Evolutionary conservation across 2,797 vertebrate species (phyloP).

Genomic region (Alca torda): DNA sequence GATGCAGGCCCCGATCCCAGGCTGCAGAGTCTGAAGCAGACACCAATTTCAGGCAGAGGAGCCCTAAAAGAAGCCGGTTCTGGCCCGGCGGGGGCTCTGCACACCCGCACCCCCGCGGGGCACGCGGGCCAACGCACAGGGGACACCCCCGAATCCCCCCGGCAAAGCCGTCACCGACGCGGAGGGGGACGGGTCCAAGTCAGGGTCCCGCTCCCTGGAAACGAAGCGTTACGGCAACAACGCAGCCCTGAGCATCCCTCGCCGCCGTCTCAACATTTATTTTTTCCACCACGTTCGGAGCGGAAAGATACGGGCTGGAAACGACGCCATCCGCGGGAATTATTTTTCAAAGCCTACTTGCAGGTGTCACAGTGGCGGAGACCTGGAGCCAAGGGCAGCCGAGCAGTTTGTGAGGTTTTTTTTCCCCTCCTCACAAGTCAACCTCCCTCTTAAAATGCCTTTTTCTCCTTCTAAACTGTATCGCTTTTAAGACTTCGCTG

Average conservation of each 20-base stretch:
- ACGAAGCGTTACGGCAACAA: accelerated
- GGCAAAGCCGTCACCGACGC: background rate
- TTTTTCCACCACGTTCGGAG: accelerated
- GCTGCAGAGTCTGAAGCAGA: background rate
- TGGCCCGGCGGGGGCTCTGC: background rate
- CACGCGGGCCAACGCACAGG: background rate
- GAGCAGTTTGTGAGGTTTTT: background rate
- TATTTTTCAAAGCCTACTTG: background rate
- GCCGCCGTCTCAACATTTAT: accelerated
- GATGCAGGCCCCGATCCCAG: background rate
- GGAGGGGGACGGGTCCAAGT: background rate
- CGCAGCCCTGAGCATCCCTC: background rate
- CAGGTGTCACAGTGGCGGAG: background rate
- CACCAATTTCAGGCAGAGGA: accelerated
- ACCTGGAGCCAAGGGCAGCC: accelerated
- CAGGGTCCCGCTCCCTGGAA: background rate
- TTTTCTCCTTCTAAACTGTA: no score
- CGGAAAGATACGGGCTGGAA: background rate
- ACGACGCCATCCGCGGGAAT: accelerated
- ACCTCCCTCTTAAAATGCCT: background rate
- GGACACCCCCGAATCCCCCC: background rate
- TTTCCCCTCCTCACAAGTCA: background rate
- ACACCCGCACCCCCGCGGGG: background rate
- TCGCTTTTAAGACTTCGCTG: accelerated
- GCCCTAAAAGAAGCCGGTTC: background rate